A percentile compares a stretch with the other conserved stretches of the same genome.
phyloP scores from a whole-genome alignment of 2,888 invertebrate genomes.

The Patella caerulea region DNA sequence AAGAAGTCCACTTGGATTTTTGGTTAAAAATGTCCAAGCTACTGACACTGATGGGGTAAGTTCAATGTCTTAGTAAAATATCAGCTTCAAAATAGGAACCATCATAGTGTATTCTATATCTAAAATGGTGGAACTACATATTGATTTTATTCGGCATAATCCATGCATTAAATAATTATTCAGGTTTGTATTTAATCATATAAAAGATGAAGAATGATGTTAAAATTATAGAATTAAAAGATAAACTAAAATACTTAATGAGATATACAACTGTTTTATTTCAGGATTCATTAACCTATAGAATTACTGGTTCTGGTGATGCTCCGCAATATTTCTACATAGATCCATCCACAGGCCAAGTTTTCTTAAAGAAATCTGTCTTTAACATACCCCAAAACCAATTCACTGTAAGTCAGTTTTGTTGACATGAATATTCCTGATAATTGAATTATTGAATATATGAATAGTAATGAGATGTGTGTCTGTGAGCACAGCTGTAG shows the following conservation, averaged over 20 bases:
- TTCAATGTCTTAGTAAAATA: not conserved
- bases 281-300: conserved; percentile 47
- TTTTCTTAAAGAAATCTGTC: conserved; percentile 74
- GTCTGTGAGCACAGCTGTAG: no score
- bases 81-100: not conserved
- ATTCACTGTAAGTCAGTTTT: conserved; percentile 37
- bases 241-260: no score
- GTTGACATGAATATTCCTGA: no score
- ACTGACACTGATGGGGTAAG: conserved; percentile 42
- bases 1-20: conserved; percentile 35
- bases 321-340: conserved; percentile 81
- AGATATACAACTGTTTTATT: conserved; percentile 14
- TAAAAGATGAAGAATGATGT: no score
- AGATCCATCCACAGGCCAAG: conserved; percentile 86
- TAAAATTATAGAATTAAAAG: no score
- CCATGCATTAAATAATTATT: not conserved
- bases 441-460: no score
- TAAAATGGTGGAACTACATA: not conserved
- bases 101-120: not conserved
- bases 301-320: conserved; percentile 29
- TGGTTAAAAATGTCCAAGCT: conserved; percentile 45
- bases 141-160: not conserved
- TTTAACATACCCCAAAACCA: conserved; percentile 37
- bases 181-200: not conserved
- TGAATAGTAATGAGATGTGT: no score